Conservation (phyloP, 2,797 vertebrate species). For the Setipinna tenuifilis region DNA sequence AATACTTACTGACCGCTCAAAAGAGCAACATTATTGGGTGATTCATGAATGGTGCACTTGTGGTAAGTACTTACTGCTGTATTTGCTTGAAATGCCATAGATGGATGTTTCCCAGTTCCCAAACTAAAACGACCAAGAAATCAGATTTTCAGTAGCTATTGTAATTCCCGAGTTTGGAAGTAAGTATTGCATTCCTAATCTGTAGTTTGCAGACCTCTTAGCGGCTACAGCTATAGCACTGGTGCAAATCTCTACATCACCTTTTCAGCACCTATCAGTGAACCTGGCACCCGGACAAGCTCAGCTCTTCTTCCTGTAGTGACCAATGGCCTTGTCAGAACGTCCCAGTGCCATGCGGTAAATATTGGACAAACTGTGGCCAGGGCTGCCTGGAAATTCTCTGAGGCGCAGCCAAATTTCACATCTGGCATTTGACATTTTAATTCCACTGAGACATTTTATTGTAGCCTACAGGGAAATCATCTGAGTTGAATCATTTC, state of each 20-base stretch:
- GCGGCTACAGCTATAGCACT: slow-evolving; percentile 39
- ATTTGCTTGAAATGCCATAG: background rate
- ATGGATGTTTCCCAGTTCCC: background rate
- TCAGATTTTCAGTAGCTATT: background rate
- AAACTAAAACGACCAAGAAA: background rate
- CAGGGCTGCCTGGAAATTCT: slow-evolving; percentile 31
- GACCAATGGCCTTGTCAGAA: slow-evolving; percentile 28
- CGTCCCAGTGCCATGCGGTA: slow-evolving; percentile 34
- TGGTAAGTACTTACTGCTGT: background rate
- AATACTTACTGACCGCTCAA: background rate
- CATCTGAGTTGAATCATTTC: background rate
- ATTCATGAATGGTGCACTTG: background rate
- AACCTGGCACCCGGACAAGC: background rate
- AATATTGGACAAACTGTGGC: slow-evolving; percentile 32
- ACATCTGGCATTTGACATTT: slow-evolving; percentile 18
- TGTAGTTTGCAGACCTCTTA: slow-evolving; percentile 36
- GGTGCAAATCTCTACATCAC: slow-evolving; percentile 37
- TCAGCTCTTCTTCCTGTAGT: background rate
- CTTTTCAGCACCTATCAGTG: slow-evolving; percentile 26
- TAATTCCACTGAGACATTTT: background rate
- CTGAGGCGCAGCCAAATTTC: slow-evolving; percentile 1
- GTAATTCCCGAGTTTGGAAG: background rate
- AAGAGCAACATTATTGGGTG: background rate
- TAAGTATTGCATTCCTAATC: background rate
- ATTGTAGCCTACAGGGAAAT: background rate